Evolutionary conservation across 2,888 invertebrate genomes (phyloP).

Genomic region (Scelioninae gen. 1): DNA sequence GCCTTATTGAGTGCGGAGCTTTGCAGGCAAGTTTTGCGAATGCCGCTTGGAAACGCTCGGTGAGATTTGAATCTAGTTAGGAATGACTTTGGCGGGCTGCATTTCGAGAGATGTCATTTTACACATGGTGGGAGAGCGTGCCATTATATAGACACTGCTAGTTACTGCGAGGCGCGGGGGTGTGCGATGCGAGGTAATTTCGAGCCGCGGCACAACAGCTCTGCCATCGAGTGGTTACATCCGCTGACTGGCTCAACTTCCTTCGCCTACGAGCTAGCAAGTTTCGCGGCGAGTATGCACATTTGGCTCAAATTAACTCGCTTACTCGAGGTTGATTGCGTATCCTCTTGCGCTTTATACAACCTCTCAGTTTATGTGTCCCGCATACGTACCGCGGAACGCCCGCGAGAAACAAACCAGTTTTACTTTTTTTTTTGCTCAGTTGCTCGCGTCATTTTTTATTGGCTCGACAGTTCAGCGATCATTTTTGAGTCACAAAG

Average conservation of each 20-base stretch:
- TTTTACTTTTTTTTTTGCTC: no score
- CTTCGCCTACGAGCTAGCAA: conserved; percentile 72
- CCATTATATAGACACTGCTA: conserved; percentile 79
- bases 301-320: conserved; percentile 80
- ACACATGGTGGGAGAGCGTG: conserved; percentile 75
- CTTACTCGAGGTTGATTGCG: conserved; percentile 79
- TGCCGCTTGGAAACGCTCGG: conserved; percentile 54
- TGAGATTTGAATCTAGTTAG: conserved; percentile 69
- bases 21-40: conserved; percentile 56
- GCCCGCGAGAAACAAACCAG: no score
- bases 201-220: conserved; percentile 59
- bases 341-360: conserved; percentile 71
- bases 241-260: conserved; percentile 76
- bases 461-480: conserved; percentile 14
- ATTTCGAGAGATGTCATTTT: conserved; percentile 79
- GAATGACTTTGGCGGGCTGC: conserved; percentile 67
- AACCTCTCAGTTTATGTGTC: conserved; percentile 40
- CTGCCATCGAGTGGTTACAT: conserved; percentile 75
- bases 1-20: conserved; percentile 15
- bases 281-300: conserved; percentile 79
- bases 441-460: conserved; percentile 29
- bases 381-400: conserved; percentile 45
- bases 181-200: conserved; percentile 72
- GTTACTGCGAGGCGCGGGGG: conserved; percentile 75
- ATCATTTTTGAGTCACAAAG: conserved; percentile 36